Evolutionary conservation across 1,140 invertebrate species (phyloP).

Genomic region (Tetramorium simillimum): DNA sequence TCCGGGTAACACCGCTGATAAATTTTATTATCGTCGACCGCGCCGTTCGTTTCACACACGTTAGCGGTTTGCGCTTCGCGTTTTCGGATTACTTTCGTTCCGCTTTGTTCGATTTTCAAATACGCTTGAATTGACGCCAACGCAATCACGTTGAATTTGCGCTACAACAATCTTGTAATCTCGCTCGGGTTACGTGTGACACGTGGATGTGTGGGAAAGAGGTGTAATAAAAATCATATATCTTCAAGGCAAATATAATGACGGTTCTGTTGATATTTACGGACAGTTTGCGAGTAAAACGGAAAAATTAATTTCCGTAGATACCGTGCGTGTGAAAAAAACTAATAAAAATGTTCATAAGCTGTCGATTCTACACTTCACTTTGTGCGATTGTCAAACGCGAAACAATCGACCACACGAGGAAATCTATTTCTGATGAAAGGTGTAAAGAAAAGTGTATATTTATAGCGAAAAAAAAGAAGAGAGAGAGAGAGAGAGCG

Average conservation of each 20-base stretch:
- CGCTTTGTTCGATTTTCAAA: slow-evolving; percentile 47
- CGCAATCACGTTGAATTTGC: slow-evolving; percentile 31
- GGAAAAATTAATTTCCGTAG: background rate
- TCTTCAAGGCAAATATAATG: background rate
- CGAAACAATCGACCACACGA: background rate
- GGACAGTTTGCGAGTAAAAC: background rate
- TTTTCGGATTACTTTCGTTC: slow-evolving; percentile 54
- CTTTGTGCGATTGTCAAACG: background rate
- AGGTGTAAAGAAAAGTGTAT: slow-evolving; percentile 15
- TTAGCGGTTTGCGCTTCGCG: slow-evolving; percentile 32
- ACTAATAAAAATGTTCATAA: background rate
- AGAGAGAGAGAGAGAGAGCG: background rate
- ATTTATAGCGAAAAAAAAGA: slow-evolving; percentile 13
- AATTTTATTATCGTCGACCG: slow-evolving; percentile 48
- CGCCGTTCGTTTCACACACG: slow-evolving; percentile 29
- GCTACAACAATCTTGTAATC: slow-evolving; percentile 15
- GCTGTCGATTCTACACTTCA: background rate
- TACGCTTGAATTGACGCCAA: slow-evolving; percentile 12
- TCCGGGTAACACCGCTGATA: slow-evolving; percentile 49
- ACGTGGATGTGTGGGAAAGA: background rate
- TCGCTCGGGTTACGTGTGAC: background rate
- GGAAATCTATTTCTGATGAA: background rate
- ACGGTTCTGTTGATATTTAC: background rate
- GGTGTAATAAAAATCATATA: background rate
- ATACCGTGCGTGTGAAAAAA: background rate